A percentile compares a stretch with the other conserved stretches of the same genome.
phyloP scores from a whole-genome alignment of 2,797 vertebrate genomes.

The Micropoecilia bifurca region DNA sequence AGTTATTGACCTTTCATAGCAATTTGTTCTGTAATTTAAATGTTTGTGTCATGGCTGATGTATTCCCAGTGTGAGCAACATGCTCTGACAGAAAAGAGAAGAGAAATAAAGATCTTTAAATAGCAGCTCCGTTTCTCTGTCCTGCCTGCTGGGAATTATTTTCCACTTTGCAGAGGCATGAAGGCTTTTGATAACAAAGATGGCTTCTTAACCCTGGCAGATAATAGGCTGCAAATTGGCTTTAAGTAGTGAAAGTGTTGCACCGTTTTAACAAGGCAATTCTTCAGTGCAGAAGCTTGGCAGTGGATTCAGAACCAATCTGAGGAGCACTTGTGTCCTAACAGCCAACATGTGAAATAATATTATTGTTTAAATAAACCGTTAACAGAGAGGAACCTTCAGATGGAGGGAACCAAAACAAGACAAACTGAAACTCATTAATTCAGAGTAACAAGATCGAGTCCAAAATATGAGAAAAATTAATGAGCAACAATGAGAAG shows the following conservation, averaged over 20 bases:
- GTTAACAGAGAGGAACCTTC: slow-evolving; percentile 13
- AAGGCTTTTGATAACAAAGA: slow-evolving; percentile 15
- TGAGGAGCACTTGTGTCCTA: not conserved
- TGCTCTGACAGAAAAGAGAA: not conserved
- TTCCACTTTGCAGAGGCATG: slow-evolving; percentile 12
- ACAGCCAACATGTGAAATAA: slow-evolving; percentile 8
- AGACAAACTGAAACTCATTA: slow-evolving; percentile 25
- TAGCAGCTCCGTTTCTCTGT: not conserved
- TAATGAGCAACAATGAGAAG: not conserved
- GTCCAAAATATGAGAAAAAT: slow-evolving; percentile 23
- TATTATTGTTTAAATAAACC: slow-evolving; percentile 31
- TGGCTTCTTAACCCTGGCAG: slow-evolving; percentile 12
- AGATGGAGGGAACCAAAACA: slow-evolving; percentile 12
- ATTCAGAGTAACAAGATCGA: slow-evolving; percentile 22
- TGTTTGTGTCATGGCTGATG: not conserved
- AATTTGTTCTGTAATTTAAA: not conserved
- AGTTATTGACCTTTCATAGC: not conserved
- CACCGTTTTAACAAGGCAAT: slow-evolving; percentile 8
- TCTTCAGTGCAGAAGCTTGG: not conserved
- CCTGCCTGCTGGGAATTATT: slow-evolving; percentile 26
- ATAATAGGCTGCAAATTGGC: slow-evolving; percentile 22
- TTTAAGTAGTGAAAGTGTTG: slow-evolving; percentile 16
- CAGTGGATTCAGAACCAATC: slow-evolving; percentile 2
- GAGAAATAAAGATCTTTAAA: slow-evolving; percentile 4
- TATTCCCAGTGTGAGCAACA: not conserved